Conservation (phyloP, 2,797 vertebrate species). For the Gallinago stenura region DNA sequence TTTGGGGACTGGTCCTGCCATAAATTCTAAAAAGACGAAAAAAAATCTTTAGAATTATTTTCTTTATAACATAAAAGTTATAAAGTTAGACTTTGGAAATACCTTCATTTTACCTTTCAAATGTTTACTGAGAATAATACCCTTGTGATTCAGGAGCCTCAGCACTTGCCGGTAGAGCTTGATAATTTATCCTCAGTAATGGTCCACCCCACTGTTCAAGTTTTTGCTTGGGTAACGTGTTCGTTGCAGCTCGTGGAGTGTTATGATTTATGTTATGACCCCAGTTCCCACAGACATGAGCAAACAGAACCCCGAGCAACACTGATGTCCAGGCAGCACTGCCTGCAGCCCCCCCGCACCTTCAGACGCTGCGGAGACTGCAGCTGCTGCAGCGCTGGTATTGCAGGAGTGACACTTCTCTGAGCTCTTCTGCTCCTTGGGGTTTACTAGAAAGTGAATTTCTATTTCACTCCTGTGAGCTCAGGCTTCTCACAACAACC, state of each 20-base stretch:
- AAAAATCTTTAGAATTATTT: background rate
- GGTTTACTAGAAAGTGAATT: background rate
- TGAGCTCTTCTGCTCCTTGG: background rate
- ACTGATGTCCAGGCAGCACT: background rate
- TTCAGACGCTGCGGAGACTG: rapidly evolving
- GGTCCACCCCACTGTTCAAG: background rate
- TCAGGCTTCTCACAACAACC: too few species aligned
- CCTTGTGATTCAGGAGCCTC: background rate
- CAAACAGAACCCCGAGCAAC: background rate
- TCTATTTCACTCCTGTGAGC: background rate
- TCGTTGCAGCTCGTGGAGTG: background rate
- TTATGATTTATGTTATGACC: background rate
- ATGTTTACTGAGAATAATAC: background rate
- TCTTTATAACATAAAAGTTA: background rate
- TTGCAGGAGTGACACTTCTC: background rate
- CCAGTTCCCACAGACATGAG: background rate
- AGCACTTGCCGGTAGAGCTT: background rate
- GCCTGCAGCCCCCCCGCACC: background rate
- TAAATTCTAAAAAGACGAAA: background rate
- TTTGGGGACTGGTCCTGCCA: background rate
- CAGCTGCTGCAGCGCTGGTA: background rate
- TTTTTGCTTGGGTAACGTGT: background rate
- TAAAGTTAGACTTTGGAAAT: background rate
- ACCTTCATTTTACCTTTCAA: background rate
- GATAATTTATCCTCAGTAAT: background rate